Conservation (phyloP, 2,888 invertebrate species). For the Acanthoscelides obtectus region DNA sequence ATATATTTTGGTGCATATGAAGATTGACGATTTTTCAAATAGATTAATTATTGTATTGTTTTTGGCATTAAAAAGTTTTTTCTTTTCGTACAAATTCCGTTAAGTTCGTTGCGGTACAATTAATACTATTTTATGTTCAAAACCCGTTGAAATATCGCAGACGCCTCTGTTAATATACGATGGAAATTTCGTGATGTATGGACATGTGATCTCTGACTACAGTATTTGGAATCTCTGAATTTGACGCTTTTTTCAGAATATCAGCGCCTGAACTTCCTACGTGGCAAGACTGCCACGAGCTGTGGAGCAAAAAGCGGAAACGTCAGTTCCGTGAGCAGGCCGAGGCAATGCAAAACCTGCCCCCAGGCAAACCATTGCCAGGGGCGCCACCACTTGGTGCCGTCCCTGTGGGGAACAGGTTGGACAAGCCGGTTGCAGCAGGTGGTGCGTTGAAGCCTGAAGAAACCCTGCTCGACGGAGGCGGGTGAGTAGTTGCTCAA, state of each 20-base stretch:
- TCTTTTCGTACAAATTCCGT: no score
- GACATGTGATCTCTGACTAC: no score
- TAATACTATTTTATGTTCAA: no score
- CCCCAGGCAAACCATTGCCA: constrained; percentile 45
- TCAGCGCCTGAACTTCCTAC: constrained; percentile 80
- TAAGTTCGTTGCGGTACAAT: no score
- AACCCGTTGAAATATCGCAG: no score
- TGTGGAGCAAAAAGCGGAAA: constrained; percentile 97
- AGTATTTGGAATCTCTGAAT: background rate
- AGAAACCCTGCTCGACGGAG: constrained; percentile 49
- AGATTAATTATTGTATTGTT: no score
- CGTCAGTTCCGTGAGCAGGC: constrained; percentile 76
- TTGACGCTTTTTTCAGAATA: constrained; percentile 57
- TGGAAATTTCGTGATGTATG: no score
- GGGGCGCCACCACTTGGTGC: constrained; percentile 4
- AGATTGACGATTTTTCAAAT: no score
- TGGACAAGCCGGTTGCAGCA: constrained; percentile 10
- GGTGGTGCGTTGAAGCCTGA: constrained; percentile 18
- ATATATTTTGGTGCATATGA: no score
- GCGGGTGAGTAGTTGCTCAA: constrained; percentile 51
- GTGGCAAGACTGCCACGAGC: constrained; percentile 98
- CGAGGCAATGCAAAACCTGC: constrained; percentile 49
- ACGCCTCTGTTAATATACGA: no score
- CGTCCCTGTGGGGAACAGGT: constrained; percentile 9
- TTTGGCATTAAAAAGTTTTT: no score